These are phyloP conservation scores for Apodemia duryi DNA, from an alignment of 2,888 invertebrate genomes.

Conservation along the genomic window DNA sequence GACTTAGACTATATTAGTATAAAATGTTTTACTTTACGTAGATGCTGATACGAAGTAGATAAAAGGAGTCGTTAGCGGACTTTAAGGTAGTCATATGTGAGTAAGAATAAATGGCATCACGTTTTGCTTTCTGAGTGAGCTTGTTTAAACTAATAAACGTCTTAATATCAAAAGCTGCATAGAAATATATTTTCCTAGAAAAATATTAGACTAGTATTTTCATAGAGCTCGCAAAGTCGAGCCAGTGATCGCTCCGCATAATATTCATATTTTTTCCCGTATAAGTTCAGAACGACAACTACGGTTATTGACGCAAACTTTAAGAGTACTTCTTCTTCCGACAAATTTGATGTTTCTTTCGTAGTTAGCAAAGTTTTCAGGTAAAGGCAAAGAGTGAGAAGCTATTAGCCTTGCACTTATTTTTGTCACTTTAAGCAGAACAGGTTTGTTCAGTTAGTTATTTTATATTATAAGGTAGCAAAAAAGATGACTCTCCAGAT, in stretches of 20 bases:
- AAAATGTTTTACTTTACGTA: too few species aligned
- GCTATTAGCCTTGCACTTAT: neutral
- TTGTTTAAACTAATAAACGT: too few species aligned
- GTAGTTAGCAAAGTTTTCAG: neutral
- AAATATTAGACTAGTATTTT: neutral
- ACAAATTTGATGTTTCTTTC: neutral
- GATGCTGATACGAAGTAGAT: too few species aligned
- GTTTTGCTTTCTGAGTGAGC: too few species aligned
- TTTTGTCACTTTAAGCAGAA: neutral
- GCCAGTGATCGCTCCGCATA: neutral
- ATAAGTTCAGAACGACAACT: constrained; percentile 1
- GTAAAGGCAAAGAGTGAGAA: neutral
- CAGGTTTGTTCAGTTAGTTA: too few species aligned
- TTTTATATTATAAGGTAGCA: too few species aligned
- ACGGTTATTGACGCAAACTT: constrained; percentile 3
- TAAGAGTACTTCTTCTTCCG: neutral
- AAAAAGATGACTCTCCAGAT: too few species aligned
- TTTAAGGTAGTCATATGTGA: too few species aligned
- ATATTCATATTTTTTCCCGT: constrained; percentile 4
- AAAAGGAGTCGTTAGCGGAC: too few species aligned
- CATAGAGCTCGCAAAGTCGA: neutral
- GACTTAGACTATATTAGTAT: too few species aligned
- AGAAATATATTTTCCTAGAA: neutral
- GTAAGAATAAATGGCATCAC: too few species aligned
- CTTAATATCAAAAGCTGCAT: too few species aligned